Base-by-base conservation (phyloP, 2,113 vertebrate species). In the Trichechus manatus region DNA sequence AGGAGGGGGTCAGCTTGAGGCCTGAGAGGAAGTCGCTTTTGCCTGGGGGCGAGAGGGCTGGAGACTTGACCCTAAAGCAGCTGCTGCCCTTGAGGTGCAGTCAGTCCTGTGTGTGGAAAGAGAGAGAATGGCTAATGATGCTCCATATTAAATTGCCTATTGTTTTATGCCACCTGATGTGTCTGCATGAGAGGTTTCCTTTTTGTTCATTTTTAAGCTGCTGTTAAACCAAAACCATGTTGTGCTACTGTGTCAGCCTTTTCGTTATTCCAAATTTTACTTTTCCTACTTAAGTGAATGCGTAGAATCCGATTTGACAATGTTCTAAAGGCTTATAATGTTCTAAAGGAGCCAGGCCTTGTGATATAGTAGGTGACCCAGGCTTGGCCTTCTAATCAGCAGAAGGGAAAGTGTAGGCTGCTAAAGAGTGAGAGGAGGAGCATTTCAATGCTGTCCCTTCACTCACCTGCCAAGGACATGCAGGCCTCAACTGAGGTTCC, bases 111-210 rank as follows among this genome's bases (percentile, higher is more conserved):
- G 75, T 50, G 75, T 3, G 42, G 77, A 72, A 15, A 87, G 98
- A 97, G 98, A 98, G 98, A 98, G 98, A 98, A 98, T 99, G 99
- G 99, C 99, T 98, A 98, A 97, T 29, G 66, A 82, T 99, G 98
- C 99, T 99, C 99, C 99, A 97, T 99, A 99, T 99, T 99, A 99
- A 99, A 98, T 98, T 99, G 99, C 99, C 99, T 98, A 99, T 99
- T 99, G 98, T 99, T 99, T 99, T 99, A 99, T 98, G 99, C 99
- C 99, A 99, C 97, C 95, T 97, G 98, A 98, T 92, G 97, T 98
- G 98, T 99, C 98, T 99, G 99, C 98, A 99, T 99, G 99, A 98
- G 98, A 98, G 98, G 97, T 98, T 99, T 98, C 97, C 98, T 98
- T 98, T 99, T 98, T 98, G 98, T 98, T 98, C 97, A 98, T 99